A percentile compares a stretch with the other conserved stretches of the same genome.
These are phyloP conservation scores for Orbicella faveolata DNA, from an alignment of 64 coral and sea anemone genomes.

Conservation along the genomic window DNA sequence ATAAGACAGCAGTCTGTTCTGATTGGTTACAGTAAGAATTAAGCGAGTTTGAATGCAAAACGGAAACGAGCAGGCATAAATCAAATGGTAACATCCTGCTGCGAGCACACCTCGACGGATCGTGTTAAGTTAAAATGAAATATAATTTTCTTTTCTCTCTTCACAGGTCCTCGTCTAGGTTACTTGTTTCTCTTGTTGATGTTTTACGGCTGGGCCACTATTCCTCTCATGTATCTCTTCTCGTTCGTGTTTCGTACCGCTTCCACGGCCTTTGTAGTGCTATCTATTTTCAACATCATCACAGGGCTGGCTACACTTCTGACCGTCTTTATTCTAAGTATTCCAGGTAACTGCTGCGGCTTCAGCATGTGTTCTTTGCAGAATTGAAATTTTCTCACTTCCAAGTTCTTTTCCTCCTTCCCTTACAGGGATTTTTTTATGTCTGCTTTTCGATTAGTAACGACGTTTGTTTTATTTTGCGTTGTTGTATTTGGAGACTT, in stretches of 20 bases:
- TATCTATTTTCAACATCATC: slow-evolving; percentile 88
- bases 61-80: too few species aligned
- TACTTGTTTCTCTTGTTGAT: slow-evolving; percentile 82
- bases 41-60: too few species aligned
- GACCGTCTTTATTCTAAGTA: slow-evolving; percentile 46
- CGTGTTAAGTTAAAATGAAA: background rate
- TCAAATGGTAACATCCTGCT: too few species aligned
- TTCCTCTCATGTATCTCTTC: slow-evolving; percentile 96
- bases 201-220: slow-evolving; percentile 92
- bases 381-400: too few species aligned
- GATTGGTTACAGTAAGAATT: too few species aligned
- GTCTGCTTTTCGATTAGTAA: too few species aligned
- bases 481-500: background rate
- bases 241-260: slow-evolving; percentile 91
- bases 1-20: too few species aligned
- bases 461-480: too few species aligned
- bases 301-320: slow-evolving; percentile 78
- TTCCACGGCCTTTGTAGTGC: slow-evolving; percentile 72
- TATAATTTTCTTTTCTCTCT: background rate
- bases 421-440: too few species aligned
- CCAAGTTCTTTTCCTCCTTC: too few species aligned
- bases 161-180: slow-evolving; percentile 75
- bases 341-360: slow-evolving; percentile 26
- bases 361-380: background rate
- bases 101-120: too few species aligned